phyloP scores from a whole-genome alignment of 2,797 vertebrate species.

The Rachycentron canadum region DNA sequence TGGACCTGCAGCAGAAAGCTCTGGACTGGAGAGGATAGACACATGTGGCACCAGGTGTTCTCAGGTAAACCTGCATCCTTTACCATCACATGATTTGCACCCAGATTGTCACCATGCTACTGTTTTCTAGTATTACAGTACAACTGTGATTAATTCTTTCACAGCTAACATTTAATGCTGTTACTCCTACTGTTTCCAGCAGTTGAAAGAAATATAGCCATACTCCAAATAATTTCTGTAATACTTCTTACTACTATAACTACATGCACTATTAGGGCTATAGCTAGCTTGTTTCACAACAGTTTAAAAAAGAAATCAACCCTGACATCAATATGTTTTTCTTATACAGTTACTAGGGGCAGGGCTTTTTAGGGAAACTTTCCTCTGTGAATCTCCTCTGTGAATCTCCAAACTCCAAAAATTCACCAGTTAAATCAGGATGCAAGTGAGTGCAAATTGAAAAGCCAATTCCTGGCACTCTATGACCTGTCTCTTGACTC shows the following conservation, averaged over 20 bases:
- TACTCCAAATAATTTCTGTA: not conserved
- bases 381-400: not conserved
- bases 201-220: not conserved
- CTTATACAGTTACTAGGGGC: not conserved
- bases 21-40: constrained; percentile 71
- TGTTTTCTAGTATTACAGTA: not conserved
- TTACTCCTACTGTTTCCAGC: not conserved
- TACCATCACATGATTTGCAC: not conserved
- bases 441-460: not conserved
- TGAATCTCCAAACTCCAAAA: not conserved
- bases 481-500: constrained; percentile 23
- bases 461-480: not conserved
- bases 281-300: not conserved
- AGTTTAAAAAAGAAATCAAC: not conserved
- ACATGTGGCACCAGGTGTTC: constrained; percentile 73
- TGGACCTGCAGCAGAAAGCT: constrained; percentile 59
- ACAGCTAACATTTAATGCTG: not conserved
- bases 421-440: not conserved
- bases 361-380: not conserved
- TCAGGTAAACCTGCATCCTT: constrained; percentile 74
- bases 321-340: not conserved
- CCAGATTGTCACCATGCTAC: not conserved
- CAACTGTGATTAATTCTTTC: not conserved
- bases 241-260: not conserved
- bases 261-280: too few relatives aligned